Evolutionary conservation across 2,113 vertebrate species (phyloP).

Genomic region (Toxotes jaculatrix): DNA sequence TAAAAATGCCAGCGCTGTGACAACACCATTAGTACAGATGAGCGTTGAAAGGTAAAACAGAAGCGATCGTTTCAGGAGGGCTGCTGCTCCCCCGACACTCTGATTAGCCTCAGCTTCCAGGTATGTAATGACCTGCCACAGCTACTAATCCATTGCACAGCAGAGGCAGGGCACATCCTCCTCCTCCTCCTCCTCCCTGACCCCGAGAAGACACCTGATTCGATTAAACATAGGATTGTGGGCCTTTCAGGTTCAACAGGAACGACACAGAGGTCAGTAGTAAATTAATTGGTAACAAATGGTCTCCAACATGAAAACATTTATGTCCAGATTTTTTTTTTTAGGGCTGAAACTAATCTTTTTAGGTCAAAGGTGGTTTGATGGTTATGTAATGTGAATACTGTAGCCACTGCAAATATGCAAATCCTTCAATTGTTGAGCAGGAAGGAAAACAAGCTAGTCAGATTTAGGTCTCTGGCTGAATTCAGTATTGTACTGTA

Average conservation of each 20-base stretch:
- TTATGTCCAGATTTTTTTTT: background rate
- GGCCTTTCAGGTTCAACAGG: background rate
- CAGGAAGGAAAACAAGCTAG: background rate
- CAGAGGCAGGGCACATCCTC: conserved; percentile 6
- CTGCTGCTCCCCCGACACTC: conserved; percentile 37
- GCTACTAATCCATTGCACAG: conserved; percentile 80
- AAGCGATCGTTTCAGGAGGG: conserved; percentile 57
- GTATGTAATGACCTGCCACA: conserved; percentile 74
- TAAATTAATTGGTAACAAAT: background rate
- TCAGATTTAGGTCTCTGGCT: background rate
- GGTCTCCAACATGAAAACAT: background rate
- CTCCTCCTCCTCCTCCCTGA: conserved; percentile 4
- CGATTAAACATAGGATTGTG: background rate
- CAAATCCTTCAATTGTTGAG: background rate
- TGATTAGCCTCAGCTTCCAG: conserved; percentile 49
- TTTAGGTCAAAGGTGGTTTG: background rate
- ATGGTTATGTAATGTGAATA: conserved; percentile 1
- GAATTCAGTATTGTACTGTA: background rate
- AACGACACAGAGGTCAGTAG: background rate
- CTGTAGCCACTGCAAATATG: background rate
- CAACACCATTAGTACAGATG: conserved; percentile 70
- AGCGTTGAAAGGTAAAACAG: conserved; percentile 77
- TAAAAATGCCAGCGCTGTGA: conserved; percentile 67
- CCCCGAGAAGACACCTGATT: conserved; percentile 14
- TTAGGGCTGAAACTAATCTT: background rate